Evolutionary conservation across 2,888 invertebrate genomes (phyloP).

Genomic region (Machimus rusticus): DNA sequence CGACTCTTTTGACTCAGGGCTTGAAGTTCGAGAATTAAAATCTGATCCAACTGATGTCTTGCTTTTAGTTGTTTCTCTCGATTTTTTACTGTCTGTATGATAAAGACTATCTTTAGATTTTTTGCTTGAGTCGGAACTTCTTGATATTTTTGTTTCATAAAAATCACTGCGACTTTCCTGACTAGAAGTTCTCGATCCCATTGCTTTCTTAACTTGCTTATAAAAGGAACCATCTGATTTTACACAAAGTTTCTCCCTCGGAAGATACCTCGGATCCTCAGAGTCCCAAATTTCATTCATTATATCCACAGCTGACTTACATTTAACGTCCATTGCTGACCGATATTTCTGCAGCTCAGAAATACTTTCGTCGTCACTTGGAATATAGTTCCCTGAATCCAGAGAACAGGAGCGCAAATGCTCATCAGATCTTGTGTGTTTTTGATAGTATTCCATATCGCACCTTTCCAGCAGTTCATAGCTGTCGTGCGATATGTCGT

Average conservation of each 20-base stretch:
- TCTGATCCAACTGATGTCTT: constrained; percentile 70
- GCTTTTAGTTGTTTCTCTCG: constrained; percentile 70
- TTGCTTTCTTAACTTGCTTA: constrained; percentile 71
- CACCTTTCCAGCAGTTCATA: constrained; percentile 85
- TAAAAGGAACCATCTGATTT: constrained; percentile 79
- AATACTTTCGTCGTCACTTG: constrained; percentile 75
- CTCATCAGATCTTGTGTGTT: constrained; percentile 61
- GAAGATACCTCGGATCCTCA: constrained; percentile 78
- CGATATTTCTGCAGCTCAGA: constrained; percentile 68
- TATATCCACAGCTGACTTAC: constrained; percentile 73
- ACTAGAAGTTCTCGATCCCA: constrained; percentile 73
- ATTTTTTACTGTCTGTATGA: constrained; percentile 73
- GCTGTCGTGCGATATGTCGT: constrained; percentile 87
- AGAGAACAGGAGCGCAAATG: constrained; percentile 75
- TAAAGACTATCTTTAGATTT: constrained; percentile 72
- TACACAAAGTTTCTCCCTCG: constrained; percentile 74
- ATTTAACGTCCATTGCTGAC: constrained; percentile 69
- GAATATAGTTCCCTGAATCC: constrained; percentile 79
- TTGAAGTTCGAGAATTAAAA: constrained; percentile 69
- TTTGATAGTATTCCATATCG: constrained; percentile 62
- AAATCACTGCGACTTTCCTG: constrained; percentile 75
- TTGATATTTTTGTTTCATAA: constrained; percentile 71
- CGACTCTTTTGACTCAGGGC: constrained; percentile 68
- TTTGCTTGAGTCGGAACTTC: constrained; percentile 73
- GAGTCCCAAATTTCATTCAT: constrained; percentile 79